phyloP scores from a whole-genome alignment of 2,113 vertebrate genomes.

The human (Homo sapiens) region DNA sequence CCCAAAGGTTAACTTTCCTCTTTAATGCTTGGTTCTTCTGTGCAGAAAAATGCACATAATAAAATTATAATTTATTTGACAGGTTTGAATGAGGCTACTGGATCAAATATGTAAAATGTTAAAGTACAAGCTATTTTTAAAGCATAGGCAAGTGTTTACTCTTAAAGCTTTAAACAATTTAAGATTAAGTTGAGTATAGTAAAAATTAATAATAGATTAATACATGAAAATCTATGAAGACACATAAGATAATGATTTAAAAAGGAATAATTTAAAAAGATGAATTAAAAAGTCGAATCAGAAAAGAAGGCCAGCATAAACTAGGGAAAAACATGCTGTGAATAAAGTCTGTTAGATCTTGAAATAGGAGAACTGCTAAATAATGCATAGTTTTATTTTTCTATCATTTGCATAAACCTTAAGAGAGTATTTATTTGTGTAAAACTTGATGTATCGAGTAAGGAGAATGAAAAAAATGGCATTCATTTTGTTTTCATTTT shows the following conservation, averaged over 20 bases:
- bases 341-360: conserved; percentile 94
- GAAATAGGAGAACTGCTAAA: conserved; percentile 93
- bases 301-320: conserved; percentile 92
- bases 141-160: conserved; percentile 86
- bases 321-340: conserved; percentile 93
- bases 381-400: conserved; percentile 94
- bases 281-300: conserved; percentile 91
- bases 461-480: conserved; percentile 89
- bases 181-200: conserved; percentile 87
- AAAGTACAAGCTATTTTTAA: conserved; percentile 82
- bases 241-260: conserved; percentile 91
- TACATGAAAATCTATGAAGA: conserved; percentile 89
- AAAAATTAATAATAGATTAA: conserved; percentile 92
- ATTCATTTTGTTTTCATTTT: conserved; percentile 93
- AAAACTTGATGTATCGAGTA: conserved; percentile 91
- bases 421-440: conserved; percentile 94
- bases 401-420: conserved; percentile 92
- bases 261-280: conserved; percentile 94
- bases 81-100: conserved; percentile 82
- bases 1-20: conserved; percentile 81
- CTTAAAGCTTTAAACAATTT: conserved; percentile 89
- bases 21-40: conserved; percentile 83
- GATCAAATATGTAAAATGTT: conserved; percentile 82
- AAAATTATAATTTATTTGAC: conserved; percentile 83
- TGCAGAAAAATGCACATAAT: conserved; percentile 78